Evolutionary conservation across 2,888 invertebrate species (phyloP), one percentile per base, ranked within the genome.

Genomic region (Podotricha telesiphe): DNA sequence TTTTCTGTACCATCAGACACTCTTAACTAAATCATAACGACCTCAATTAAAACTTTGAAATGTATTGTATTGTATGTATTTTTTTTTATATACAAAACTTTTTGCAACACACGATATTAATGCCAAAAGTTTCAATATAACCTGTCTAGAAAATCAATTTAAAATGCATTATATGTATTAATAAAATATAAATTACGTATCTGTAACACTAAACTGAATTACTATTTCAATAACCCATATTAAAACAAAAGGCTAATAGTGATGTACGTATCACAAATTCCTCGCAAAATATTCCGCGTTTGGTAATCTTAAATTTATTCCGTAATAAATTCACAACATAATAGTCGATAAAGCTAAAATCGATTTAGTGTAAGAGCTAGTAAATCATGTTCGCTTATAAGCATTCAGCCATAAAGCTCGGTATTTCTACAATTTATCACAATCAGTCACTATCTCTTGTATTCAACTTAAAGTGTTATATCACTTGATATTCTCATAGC

Each of bases 371-470:
- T 62, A 67, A 67, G 53, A 67, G 67, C 42, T 53, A 37, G 61
- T 67, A 62, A 55, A 67, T 67, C 62, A 67, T 62, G 67, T 67
- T 67, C 51, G 61, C 47, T 61, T 61, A 67, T 61, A 61, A 61
- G 59, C 67, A 61, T 61, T 34, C 53, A 34, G 53, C 67, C 61
- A 67, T 67, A 62, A 67, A 67, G 61, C 61, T 22, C 67, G 51
- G 22, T 67, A 62, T 67, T 67, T 67, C 67, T 45, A 67, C 67
- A 62, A 67, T 67, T 53, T 67, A 67, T 67, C 67, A 61, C 67
- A 67, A 67, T 67, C 67, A 61, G 50, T 67, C 67, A 62, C 37
- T 67, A 67, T 61, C 66, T 58, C 61, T 67, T n/a, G 62, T 67
- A 61, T 62, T 67, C 61, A 62, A 55, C 67, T 37, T 67, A 37